Base-by-base conservation (phyloP, 1,140 invertebrate species). In the Drosophila willistoni region DNA sequence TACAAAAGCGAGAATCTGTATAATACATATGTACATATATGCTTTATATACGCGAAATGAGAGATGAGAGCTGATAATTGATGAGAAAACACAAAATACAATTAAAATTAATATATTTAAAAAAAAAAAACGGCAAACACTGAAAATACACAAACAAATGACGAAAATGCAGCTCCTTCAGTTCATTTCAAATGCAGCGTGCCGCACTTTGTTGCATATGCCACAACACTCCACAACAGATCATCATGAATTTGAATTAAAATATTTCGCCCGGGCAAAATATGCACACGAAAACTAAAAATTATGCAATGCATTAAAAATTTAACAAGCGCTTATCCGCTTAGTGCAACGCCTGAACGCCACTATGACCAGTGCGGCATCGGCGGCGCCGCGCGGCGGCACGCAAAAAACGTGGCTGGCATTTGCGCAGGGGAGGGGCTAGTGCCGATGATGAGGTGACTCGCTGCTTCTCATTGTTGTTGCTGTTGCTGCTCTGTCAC, bases 291-390 rank as follows among this genome's bases (percentile, higher is more conserved):
- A 57, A 89, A 83, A 80, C 89, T 68, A 61, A 87, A 87, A 89
- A 89, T 89, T 87, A 89, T 87, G 82, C 82, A 86, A 87, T 57
- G 84, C 83, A 87, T 87, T 87, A 87, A 89, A 87, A 87, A 87
- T 87, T 87, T 87, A 89, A 87, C 83, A 89, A 87, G 77, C 79
- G 83, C 84, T 87, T 87, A 87, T 87, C 84, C 83, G 83, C 83
- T 87, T 87, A 87, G 79, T 77, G 84, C 83, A 65, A 80, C 76
- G 84, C 79, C 79, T 77, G 79, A 51, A 72, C 42, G n/a, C 17
- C 12, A 34, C 41, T 42, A 29, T 42, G 22, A 51, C 39, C 22
- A 22, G 19, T 19, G 13, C 61, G 61, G 5, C 17, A 51, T 62
- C 47, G 64, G 29, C 22, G 34, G n/a, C 9, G 34, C 19, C 4